Evolutionary conservation across 2,797 vertebrate species (phyloP), one percentile per base, ranked within the genome.

Genomic region (Melanotaenia maccullochi): DNA sequence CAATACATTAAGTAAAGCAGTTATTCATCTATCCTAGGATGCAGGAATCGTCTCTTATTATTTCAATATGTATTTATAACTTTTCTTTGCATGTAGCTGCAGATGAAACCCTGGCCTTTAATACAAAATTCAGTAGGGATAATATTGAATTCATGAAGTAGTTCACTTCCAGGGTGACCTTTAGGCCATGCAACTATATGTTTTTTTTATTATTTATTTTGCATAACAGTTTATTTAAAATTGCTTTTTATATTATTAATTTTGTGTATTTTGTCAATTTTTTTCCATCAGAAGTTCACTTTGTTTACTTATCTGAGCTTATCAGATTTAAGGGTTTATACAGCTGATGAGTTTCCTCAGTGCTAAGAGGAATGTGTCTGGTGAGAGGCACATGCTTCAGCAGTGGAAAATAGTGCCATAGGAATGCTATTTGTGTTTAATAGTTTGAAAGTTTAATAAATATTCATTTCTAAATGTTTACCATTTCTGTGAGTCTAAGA

Each of bases 61-160:
- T 82, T 90, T 90, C 78, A 85, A 78, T 85, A 81, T 87, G 76
- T 76, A 86, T 91, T 87, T 87, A 83, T 87, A 88, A 72, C 72
- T 40, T 89, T 91, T 86, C 69, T 87, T 91, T 79, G 82, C 72
- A 76, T 89, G 75, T 81, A 73, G 78, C 44, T 49, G 75, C 63
- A 67, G 76, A 91, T 82, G 76, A 88, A 81, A 79, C 42, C 35
- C 18, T 22, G 58, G 49, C 33, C 65, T 78, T 83, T 89, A 90
- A 87, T 85, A 73, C 55, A 73, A 3, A 78, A 83, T 79, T 84
- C 72, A 75, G 42, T 36, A 0, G 35, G 30, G 42, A 77, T 70
- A 54, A 67, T 70, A 73, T 44, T 63, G 63, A 84, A 79, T 83
- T 74, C 64, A 63, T 74, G 38, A 77, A 65, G 44, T 68, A 63